Evolutionary conservation across 2,113 vertebrate genomes (phyloP), one percentile per base, ranked within the genome.

Genomic region (Tetrax tetrax): DNA sequence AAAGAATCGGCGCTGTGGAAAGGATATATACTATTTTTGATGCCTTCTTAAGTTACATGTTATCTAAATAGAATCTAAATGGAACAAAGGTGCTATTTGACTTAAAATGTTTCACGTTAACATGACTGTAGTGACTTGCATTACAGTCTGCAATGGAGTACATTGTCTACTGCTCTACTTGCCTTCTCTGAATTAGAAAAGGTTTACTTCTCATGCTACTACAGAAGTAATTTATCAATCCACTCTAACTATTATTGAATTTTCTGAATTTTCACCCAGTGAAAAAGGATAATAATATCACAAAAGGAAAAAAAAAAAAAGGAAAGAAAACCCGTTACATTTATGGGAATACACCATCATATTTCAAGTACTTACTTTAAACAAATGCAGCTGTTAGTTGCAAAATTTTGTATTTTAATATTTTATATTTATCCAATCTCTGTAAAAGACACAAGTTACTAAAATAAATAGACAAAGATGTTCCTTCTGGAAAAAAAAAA

Each of bases 11-110:
- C 25, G 21, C n/a, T 35, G 35, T 63, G 38, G 29, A 57, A 92
- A 90, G 60, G 45, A 38, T 57, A 51, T 47, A 31, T 61, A 31
- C 25, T 38, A 60, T 29, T 59, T 80, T 63, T 59, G 59, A 61
- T 60, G 48, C 31, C 28, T 83, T 63, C 35, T 64, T 69, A 24
- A n/a, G 15, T 59, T 69, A 53, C n/a, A 7, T 59, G 7, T 57
- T 90, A 57, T 76, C 80, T 93, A 85, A 95, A 66, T 63, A 57
- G 51, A 89, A 83, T 71, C 75, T 91, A 86, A 83, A 76, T 50
- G 25, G 29, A 91, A 77, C 19, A 93, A 74, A 66, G 38, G 18
- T 56, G 76, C n/a, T 45, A 19, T 71, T 95, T 70, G 24, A 85
- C 47, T 76, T 41, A 24, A 83, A 84, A 74, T n/a, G 51, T 5